phyloP scores from a whole-genome alignment of 2,113 vertebrate species.

The Dascyllus trimaculatus region DNA sequence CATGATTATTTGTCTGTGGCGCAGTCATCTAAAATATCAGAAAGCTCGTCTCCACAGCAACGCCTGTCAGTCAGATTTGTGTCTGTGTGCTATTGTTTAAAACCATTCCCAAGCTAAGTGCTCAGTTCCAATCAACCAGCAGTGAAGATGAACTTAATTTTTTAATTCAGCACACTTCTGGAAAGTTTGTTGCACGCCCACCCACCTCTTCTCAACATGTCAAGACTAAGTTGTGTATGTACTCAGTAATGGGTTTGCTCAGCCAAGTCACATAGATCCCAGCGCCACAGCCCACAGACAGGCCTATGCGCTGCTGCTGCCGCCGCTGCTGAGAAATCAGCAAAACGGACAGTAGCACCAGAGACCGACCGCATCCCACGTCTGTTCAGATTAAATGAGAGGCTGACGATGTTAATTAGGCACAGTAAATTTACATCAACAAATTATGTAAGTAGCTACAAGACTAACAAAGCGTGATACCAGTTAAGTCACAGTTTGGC shows the following conservation, averaged over 20 bases:
- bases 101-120: slow-evolving; percentile 41
- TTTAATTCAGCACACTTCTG: slow-evolving; percentile 62
- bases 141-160: slow-evolving; percentile 64
- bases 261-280: slow-evolving; percentile 52
- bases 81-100: slow-evolving; percentile 35
- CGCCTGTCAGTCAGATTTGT: slow-evolving; percentile 69
- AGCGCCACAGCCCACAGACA: slow-evolving; percentile 49
- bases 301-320: slow-evolving; percentile 18
- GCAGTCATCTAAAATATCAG: slow-evolving; percentile 68
- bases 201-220: slow-evolving; percentile 3
- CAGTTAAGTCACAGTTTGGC: slow-evolving; percentile 87
- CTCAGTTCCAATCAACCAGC: slow-evolving; percentile 48
- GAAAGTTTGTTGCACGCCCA: slow-evolving; percentile 65
- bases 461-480: slow-evolving; percentile 85
- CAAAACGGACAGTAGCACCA: slow-evolving; percentile 65
- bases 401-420: slow-evolving; percentile 86
- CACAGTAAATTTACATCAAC: slow-evolving; percentile 84
- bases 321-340: slow-evolving; percentile 55
- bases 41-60: slow-evolving; percentile 46
- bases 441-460: slow-evolving; percentile 85
- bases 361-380: slow-evolving; percentile 73
- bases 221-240: slow-evolving; percentile 38
- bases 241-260: slow-evolving; percentile 61
- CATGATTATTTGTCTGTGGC: slow-evolving; percentile 71
- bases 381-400: slow-evolving; percentile 84